Percentiles rank a stretch among this genome's conserved stretches.
phyloP scores from a whole-genome alignment of 2,797 vertebrate genomes.

The Dipus sagitta region DNA sequence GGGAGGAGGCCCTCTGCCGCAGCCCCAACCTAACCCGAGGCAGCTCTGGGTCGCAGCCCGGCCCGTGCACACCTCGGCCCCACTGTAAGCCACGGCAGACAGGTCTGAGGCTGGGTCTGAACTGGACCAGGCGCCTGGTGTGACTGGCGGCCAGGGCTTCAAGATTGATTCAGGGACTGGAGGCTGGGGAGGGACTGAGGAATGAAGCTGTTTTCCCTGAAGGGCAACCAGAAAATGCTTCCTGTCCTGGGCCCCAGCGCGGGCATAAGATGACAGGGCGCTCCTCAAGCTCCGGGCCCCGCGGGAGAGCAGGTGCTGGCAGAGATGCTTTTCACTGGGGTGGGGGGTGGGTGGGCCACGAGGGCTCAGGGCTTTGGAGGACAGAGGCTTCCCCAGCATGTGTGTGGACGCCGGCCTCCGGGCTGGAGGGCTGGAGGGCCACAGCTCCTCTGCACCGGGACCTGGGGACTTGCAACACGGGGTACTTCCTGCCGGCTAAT shows the following conservation, averaged over 20 bases:
- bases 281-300: neutral
- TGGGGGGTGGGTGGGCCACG: too few species aligned
- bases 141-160: too few species aligned
- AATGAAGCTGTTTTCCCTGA: neutral
- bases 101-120: too few species aligned
- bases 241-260: neutral
- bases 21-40: neutral
- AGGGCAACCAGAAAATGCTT: neutral
- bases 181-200: too few species aligned
- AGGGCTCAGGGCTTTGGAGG: neutral
- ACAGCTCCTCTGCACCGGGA: neutral
- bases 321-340: neutral
- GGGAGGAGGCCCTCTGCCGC: too few species aligned
- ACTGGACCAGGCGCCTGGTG: neutral
- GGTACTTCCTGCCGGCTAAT: neutral
- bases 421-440: neutral
- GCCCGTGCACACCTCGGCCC: too few species aligned
- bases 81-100: too few species aligned
- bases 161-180: neutral
- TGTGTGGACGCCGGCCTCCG: neutral
- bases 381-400: accelerated
- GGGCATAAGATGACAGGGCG: neutral
- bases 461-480: too few species aligned
- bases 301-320: neutral
- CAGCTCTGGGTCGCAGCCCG: neutral